A percentile compares a stretch with the other conserved stretches of the same genome.
These are phyloP conservation scores for Geopemphigus sp. DNA, from an alignment of 1,140 invertebrate genomes.

Conservation along the genomic window DNA sequence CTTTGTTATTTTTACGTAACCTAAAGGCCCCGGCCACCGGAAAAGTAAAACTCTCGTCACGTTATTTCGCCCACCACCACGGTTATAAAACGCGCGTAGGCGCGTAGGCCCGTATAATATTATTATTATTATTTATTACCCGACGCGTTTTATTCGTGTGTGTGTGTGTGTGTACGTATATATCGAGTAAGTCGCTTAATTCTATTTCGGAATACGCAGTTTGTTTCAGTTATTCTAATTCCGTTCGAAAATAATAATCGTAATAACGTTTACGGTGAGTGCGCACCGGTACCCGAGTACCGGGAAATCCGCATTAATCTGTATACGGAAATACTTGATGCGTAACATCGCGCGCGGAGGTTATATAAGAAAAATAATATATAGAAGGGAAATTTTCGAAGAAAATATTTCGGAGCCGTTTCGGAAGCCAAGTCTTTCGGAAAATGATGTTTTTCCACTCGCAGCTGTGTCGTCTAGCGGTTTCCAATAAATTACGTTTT, in stretches of 20 bases:
- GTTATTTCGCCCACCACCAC: background rate
- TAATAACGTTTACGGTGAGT: slow-evolving; percentile 28
- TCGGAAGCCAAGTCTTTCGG: background rate
- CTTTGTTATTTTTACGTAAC: background rate
- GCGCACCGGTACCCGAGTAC: background rate
- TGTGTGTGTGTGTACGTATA: background rate
- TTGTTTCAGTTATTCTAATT: slow-evolving; percentile 31
- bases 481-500: background rate
- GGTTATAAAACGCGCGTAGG: background rate
- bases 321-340: slow-evolving; percentile 10
- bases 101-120: slow-evolving; percentile 5
- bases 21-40: too few species aligned
- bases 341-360: background rate
- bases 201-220: background rate
- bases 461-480: background rate
- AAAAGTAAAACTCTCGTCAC: background rate
- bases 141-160: background rate
- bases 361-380: too few species aligned
- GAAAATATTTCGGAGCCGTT: slow-evolving; percentile 1
- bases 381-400: background rate
- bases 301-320: slow-evolving; percentile 33
- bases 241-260: slow-evolving; percentile 21
- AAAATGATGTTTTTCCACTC: slow-evolving; percentile 2
- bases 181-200: background rate
- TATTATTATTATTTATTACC: slow-evolving; percentile 6